phyloP scores from a whole-genome alignment of 2,888 invertebrate species.

The Margaritifera margaritifera region DNA sequence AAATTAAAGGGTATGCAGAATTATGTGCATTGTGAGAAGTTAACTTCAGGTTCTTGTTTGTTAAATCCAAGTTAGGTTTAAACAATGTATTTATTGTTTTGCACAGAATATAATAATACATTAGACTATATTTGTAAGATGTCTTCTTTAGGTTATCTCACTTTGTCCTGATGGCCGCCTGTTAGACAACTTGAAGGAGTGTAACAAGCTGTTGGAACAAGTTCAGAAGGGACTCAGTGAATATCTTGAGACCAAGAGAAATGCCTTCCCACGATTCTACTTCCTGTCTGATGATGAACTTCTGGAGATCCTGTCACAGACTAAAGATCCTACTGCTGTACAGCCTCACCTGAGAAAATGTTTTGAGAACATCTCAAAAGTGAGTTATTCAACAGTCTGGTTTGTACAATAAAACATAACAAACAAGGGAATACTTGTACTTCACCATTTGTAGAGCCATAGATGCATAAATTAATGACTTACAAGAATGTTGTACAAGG shows the following conservation, averaged over 20 bases:
- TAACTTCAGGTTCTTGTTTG: too few species aligned
- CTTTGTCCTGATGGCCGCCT: conserved; percentile 74
- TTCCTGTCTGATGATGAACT: conserved; percentile 74
- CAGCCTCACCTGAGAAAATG: conserved; percentile 84
- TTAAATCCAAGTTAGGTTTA: too few species aligned
- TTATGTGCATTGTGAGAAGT: too few species aligned
- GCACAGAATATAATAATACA: too few species aligned
- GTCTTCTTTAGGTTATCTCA: conserved; percentile 67
- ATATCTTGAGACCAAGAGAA: conserved; percentile 73
- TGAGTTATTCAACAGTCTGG: conserved; percentile 70
- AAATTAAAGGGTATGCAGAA: too few species aligned
- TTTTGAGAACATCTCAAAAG: conserved; percentile 83
- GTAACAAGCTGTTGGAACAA: conserved; percentile 76
- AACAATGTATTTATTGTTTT: too few species aligned
- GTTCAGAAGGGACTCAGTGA: conserved; percentile 74
- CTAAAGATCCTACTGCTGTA: conserved; percentile 74
- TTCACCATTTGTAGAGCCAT: too few species aligned
- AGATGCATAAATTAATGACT: too few species aligned
- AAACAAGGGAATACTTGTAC: too few species aligned
- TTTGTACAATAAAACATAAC: too few species aligned
- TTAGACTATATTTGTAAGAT: neutral
- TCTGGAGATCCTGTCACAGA: conserved; percentile 73
- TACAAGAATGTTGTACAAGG: too few species aligned
- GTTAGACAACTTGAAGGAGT: conserved; percentile 82
- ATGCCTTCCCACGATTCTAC: conserved; percentile 76